Percentiles rank a stretch among this genome's conserved stretches.
Conservation (phyloP, 2,113 vertebrate genomes). For the Cisticola juncidis region DNA sequence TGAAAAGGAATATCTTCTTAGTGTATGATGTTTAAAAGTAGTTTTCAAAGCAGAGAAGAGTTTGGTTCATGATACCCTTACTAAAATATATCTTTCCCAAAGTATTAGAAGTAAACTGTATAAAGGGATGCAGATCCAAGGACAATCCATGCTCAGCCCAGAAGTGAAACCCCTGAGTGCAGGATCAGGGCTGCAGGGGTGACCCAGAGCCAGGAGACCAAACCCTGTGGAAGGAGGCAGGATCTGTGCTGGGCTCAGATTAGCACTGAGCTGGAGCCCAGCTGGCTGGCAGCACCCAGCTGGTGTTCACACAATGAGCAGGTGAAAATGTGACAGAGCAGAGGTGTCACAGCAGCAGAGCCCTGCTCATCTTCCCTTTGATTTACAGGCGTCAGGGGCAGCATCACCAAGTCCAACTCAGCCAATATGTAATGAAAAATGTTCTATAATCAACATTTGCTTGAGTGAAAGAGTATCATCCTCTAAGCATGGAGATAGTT, state of each 20-base stretch:
- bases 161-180: not conserved
- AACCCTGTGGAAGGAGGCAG: not conserved
- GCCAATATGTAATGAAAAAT: not conserved
- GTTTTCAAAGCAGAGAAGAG: not conserved
- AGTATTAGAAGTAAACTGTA: not conserved
- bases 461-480: not conserved
- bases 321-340: conserved; percentile 32
- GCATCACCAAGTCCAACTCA: not conserved
- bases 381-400: conserved; percentile 19
- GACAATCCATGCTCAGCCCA: not conserved
- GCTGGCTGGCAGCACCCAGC: not conserved
- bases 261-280: not conserved
- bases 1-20: not conserved
- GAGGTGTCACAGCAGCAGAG: not conserved
- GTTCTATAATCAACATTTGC: not conserved
- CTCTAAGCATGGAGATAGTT: not conserved
- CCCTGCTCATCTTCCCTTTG: not conserved
- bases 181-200: not conserved
- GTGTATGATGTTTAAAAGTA: not conserved
- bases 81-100: not conserved
- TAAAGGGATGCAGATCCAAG: not conserved
- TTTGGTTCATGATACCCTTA: not conserved
- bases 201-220: not conserved
- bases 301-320: conserved; percentile 8
- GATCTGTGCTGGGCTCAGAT: not conserved